Evolutionary conservation across 2,888 invertebrate genomes (phyloP), one percentile per base, ranked within the genome.

Genomic region (Noctuana brunneofusca): DNA sequence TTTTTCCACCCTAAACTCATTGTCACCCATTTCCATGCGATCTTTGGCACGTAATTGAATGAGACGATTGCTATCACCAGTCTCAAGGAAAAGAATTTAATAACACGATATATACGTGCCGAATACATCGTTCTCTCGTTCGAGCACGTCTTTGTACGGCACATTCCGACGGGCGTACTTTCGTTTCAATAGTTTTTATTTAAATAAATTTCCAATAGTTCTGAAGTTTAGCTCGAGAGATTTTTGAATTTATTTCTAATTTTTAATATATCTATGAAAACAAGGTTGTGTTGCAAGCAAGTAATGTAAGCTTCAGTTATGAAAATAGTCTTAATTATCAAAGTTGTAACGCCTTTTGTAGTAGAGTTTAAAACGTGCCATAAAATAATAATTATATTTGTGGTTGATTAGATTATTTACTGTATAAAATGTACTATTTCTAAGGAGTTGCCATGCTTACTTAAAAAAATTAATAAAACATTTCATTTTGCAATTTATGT

Each of bases 21-120:
- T 87, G 87, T 83, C 83, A 84, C 79, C 81, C 79, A 83, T 86
- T 86, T 79, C 79, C 80, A 83, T 81, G 84, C 83, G 80, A 81
- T 82, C 80, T 85, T 85, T 80, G 80, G 79, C 83, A 78, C 83
- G 86, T 87, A 88, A 89, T 89, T 88, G 85, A 87, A 87, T 86
- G 79, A 85, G 82, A 83, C 84, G 85, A 87, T 87, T 86, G 86
- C 84, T 83, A 87, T 86, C 81, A 80, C 80, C 78, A 79, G 80
- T 76, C 77, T 72, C 73, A 74, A 75, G 79, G 78, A 80, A 87
- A 88, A 86, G 84, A 89, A 90, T 89, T 89, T 89, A 89, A 90
- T 89, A 89, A 87, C 81, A 84, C 75, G 75, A 79, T 78, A 80
- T 50, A 63, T 46, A 48, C 30, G 48, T 48, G 57, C 48, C 57